Evolutionary conservation across 2,113 vertebrate genomes (phyloP).

Genomic region (Phocoena sinus): DNA sequence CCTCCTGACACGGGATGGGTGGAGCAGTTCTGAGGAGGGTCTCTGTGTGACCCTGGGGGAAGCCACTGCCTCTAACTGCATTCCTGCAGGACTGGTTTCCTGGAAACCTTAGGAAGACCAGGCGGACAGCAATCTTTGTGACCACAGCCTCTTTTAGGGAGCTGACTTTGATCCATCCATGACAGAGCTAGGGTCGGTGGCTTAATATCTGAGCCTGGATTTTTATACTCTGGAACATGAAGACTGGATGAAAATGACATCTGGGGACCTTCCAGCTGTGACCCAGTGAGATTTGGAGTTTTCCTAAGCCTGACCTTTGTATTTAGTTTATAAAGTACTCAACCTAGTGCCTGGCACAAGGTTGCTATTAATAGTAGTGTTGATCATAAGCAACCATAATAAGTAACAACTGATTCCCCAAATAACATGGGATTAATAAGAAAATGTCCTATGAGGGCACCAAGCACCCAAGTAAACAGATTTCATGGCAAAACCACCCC

Average conservation of each 20-base stretch:
- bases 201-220: neutral
- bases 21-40: neutral
- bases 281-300: neutral
- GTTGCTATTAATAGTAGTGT: neutral
- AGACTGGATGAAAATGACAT: neutral
- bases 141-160: neutral
- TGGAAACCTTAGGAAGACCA: neutral
- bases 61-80: neutral
- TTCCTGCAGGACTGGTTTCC: neutral
- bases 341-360: neutral
- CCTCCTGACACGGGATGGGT: neutral
- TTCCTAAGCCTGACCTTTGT: neutral
- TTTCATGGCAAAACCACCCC: neutral
- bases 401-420: neutral
- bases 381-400: neutral
- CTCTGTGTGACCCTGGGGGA: neutral
- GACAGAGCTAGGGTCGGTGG: neutral
- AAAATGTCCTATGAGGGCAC: neutral
- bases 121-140: neutral
- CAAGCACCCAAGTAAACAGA: neutral
- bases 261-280: neutral
- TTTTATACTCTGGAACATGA: neutral
- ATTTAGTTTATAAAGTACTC: neutral
- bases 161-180: neutral
- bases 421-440: neutral